Evolutionary conservation across 2,888 invertebrate species (phyloP).

Genomic region (Rhorus exstirpatorius): DNA sequence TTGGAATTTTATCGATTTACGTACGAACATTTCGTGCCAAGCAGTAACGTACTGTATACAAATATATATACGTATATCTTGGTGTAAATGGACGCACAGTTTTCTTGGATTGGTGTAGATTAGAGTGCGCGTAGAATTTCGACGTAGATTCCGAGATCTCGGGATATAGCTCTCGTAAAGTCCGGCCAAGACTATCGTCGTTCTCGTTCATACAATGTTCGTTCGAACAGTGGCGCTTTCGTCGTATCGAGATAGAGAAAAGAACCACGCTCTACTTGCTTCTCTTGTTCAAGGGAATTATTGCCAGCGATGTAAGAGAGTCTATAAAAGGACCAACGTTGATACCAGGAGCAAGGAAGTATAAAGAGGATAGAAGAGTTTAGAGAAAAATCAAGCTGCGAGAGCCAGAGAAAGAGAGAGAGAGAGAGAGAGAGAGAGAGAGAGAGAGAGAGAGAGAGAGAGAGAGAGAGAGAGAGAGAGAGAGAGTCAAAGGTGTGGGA

Average conservation of each 20-base stretch:
- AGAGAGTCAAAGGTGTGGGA: slow-evolving; percentile 47
- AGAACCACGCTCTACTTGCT: slow-evolving; percentile 12
- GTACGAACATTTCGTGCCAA: slow-evolving; percentile 12
- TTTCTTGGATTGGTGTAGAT: background rate
- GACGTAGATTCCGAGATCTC: background rate
- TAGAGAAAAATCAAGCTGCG: background rate
- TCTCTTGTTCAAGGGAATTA: slow-evolving; percentile 59
- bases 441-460: background rate
- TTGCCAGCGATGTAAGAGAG: slow-evolving; percentile 64
- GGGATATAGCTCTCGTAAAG: slow-evolving; percentile 39
- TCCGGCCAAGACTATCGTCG: slow-evolving; percentile 29
- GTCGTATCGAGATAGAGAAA: slow-evolving; percentile 45
- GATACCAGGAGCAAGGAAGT: slow-evolving; percentile 9
- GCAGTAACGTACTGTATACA: background rate
- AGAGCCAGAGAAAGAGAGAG: too few relatives aligned
- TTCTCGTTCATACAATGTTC: too few relatives aligned
- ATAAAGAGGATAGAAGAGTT: background rate
- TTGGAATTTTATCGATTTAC: slow-evolving; percentile 35
- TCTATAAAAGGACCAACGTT: slow-evolving; percentile 47
- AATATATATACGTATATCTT: background rate
- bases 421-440: too few relatives aligned
- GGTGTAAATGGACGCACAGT: background rate
- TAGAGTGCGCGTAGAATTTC: slow-evolving; percentile 23
- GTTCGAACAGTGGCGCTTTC: slow-evolving; percentile 23
- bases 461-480: slow-evolving; percentile 44